Conservation (phyloP, 2,113 vertebrate genomes). For the Bubo bubo region DNA sequence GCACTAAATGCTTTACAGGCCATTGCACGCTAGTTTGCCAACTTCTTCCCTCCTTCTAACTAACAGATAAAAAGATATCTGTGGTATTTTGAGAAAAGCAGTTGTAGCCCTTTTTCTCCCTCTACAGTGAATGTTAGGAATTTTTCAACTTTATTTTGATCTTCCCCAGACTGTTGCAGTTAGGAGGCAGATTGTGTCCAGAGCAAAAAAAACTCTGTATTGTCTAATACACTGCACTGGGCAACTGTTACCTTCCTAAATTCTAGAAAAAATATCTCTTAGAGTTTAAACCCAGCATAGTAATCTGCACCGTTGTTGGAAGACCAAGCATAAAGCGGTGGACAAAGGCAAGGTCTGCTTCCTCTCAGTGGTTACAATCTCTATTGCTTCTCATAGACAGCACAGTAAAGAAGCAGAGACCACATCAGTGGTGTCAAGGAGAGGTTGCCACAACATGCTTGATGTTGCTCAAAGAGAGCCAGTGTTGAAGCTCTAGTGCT, state of each 20-base stretch:
- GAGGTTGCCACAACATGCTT: rapidly evolving
- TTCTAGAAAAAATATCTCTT: not conserved
- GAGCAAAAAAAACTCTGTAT: not conserved
- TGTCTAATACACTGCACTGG: not conserved
- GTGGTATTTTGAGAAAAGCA: not conserved
- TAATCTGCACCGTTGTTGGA: not conserved
- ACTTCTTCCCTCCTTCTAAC: not conserved
- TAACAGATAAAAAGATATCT: not conserved
- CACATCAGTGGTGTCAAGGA: not conserved
- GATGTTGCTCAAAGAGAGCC: not conserved
- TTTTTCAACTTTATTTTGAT: not conserved
- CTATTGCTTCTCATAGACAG: not conserved
- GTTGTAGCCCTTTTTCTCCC: not conserved
- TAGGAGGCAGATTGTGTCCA: not conserved
- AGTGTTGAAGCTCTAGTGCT: not conserved
- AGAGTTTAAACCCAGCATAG: not conserved
- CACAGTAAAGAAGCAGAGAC: not conserved
- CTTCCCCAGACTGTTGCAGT: not conserved
- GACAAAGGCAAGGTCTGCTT: not conserved
- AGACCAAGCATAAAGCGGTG: not conserved
- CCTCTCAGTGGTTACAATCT: not conserved
- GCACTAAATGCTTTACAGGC: not conserved
- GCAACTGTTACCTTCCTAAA: not conserved
- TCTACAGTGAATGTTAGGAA: not conserved
- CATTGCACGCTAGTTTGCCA: not conserved